A percentile compares a stretch with the other conserved stretches of the same genome.
These are phyloP conservation scores for Ferdinandea cuprea DNA, from an alignment of 2,888 invertebrate species.

Conservation along the genomic window DNA sequence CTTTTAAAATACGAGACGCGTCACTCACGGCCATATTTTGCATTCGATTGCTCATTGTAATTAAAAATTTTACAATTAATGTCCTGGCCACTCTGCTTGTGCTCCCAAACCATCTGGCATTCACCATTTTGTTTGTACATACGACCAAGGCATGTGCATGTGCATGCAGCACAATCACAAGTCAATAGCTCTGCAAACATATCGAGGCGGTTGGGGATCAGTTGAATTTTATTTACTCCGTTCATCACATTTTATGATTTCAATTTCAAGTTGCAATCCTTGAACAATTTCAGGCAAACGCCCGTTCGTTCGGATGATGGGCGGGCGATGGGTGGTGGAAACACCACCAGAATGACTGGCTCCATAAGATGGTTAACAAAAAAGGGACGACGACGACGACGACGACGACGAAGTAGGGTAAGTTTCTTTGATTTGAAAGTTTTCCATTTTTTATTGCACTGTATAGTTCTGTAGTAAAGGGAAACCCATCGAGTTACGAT, in stretches of 20 bases:
- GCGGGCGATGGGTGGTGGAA: background rate
- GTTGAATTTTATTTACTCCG: slow-evolving; percentile 63
- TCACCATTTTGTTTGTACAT: background rate
- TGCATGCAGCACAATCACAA: slow-evolving; percentile 41
- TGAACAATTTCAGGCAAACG: slow-evolving; percentile 44
- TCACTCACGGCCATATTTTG: slow-evolving; percentile 37
- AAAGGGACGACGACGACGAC: slow-evolving; percentile 33
- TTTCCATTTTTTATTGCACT: slow-evolving; percentile 56
- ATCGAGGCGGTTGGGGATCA: slow-evolving; percentile 43
- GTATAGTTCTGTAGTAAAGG: slow-evolving; percentile 21
- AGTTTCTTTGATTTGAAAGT: slow-evolving; percentile 69
- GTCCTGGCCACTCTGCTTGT: slow-evolving; percentile 19
- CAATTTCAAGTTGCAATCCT: slow-evolving; percentile 64
- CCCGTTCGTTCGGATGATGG: background rate
- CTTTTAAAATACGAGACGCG: slow-evolving; percentile 27
- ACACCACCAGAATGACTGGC: too few species aligned
- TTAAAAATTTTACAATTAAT: slow-evolving; percentile 66
- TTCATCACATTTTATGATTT: slow-evolving; percentile 69
- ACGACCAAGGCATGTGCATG: slow-evolving; percentile 48
- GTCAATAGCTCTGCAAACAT: slow-evolving; percentile 62
- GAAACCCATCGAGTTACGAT: slow-evolving; percentile 65
- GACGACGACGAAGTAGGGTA: slow-evolving; percentile 28
- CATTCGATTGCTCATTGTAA: slow-evolving; percentile 38
- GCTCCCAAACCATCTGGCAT: background rate
- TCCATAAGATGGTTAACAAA: background rate